These are phyloP conservation scores for Cetoscarus ocellatus DNA, from an alignment of 2,797 vertebrate genomes.

Conservation along the genomic window DNA sequence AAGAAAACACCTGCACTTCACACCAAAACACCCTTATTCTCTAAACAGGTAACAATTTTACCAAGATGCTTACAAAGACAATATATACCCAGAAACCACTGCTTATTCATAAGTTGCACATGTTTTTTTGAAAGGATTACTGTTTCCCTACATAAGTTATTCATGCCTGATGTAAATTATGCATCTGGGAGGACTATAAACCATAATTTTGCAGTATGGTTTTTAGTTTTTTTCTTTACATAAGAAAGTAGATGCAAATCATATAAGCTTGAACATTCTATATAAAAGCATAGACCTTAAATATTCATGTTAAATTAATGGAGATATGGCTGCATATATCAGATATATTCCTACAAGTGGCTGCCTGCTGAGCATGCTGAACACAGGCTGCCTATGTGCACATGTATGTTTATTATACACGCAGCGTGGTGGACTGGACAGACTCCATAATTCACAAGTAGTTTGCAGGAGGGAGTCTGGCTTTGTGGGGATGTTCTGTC, in stretches of 20 bases:
- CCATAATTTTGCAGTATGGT: constrained; percentile 18
- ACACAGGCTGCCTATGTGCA: constrained; percentile 4
- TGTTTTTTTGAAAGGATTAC: too few relatives aligned
- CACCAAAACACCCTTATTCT: too few relatives aligned
- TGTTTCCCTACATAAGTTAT: constrained; percentile 3
- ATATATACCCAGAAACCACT: not conserved
- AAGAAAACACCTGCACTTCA: too few relatives aligned
- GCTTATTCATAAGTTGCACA: constrained; percentile 26
- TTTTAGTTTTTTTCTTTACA: constrained; percentile 12
- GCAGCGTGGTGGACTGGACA: constrained; percentile 35
- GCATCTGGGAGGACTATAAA: constrained; percentile 16
- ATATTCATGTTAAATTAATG: constrained; percentile 29
- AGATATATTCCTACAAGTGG: constrained; percentile 21
- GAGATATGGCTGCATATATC: constrained; percentile 10
- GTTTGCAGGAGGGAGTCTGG: constrained; percentile 64
- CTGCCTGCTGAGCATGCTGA: not conserved
- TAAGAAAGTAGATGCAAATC: constrained; percentile 4
- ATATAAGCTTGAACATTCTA: constrained; percentile 1
- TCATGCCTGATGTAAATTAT: constrained; percentile 39
- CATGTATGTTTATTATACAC: constrained; percentile 33
- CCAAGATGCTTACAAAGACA: not conserved
- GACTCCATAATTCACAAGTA: constrained; percentile 72
- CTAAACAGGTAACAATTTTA: too few relatives aligned
- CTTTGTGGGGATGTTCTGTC: constrained; percentile 74
- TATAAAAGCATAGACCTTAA: constrained; percentile 1